Evolutionary conservation across 2,888 invertebrate species (phyloP).

Genomic region (Eupsilia transversa): DNA sequence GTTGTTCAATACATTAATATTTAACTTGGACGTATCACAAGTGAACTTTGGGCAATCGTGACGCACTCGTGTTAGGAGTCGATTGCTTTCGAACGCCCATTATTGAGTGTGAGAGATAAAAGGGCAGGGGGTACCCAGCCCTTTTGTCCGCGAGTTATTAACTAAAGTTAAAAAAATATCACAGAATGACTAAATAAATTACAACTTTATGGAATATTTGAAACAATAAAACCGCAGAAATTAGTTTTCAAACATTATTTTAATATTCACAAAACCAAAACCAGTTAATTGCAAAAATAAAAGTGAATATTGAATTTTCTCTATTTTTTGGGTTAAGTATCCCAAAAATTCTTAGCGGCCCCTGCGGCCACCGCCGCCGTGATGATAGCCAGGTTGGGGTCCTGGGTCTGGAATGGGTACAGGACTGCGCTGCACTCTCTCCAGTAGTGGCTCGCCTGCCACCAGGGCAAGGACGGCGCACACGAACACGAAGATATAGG

Average conservation of each 20-base stretch:
- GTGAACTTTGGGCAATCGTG: too few relatives aligned
- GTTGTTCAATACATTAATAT: too few relatives aligned
- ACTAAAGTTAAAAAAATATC: too few relatives aligned
- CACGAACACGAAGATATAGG: conserved; percentile 4
- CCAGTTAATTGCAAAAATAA: background rate
- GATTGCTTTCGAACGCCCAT: too few relatives aligned
- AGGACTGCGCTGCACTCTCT: conserved; percentile 31
- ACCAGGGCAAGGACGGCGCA: conserved; percentile 11
- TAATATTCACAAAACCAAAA: conserved; percentile 7
- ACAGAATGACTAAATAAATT: background rate
- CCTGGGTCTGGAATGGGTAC: conserved; percentile 20
- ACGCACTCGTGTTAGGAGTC: too few relatives aligned
- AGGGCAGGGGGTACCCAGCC: too few relatives aligned
- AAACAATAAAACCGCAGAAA: background rate
- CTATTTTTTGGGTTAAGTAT: background rate
- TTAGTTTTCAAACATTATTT: background rate
- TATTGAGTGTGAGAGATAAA: too few relatives aligned
- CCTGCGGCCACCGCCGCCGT: background rate
- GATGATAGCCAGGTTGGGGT: too few relatives aligned
- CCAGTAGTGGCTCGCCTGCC: background rate
- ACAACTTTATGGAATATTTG: background rate
- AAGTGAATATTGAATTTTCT: background rate
- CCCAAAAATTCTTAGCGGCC: background rate
- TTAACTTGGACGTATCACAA: too few relatives aligned
- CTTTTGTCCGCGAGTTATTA: too few relatives aligned